Evolutionary conservation across 2,797 vertebrate genomes (phyloP).

Genomic region (Atherinosoma microstoma): DNA sequence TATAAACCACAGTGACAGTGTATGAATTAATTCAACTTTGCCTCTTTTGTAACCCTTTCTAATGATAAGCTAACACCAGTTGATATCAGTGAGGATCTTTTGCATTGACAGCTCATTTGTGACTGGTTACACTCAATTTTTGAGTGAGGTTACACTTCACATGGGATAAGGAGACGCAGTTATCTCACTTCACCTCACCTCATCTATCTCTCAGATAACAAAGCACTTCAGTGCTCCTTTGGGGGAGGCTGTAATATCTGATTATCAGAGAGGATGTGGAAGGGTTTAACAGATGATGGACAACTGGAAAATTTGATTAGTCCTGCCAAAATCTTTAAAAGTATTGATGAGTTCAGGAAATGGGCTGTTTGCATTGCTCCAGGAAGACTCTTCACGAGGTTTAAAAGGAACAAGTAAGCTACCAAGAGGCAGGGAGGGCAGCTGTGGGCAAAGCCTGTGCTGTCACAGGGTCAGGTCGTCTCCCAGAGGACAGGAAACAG

Average conservation of each 20-base stretch:
- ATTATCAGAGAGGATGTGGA: slow-evolving; percentile 27
- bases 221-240: slow-evolving; percentile 8
- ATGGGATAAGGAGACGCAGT: slow-evolving; percentile 4
- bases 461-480: slow-evolving; percentile 59
- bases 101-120: neutral
- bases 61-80: neutral
- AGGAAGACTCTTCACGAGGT: neutral
- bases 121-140: neutral
- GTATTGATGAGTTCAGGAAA: slow-evolving; percentile 31
- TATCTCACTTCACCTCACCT: slow-evolving; percentile 8
- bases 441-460: slow-evolving; percentile 24
- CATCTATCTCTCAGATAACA: slow-evolving; percentile 5
- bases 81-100: neutral
- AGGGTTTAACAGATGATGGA: slow-evolving; percentile 26
- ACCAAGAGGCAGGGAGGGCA: slow-evolving; percentile 14
- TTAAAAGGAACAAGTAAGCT: slow-evolving; percentile 22
- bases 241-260: slow-evolving; percentile 12
- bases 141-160: neutral
- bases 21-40: neutral
- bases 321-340: slow-evolving; percentile 7
- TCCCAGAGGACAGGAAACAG: slow-evolving; percentile 75
- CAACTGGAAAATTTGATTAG: slow-evolving; percentile 34
- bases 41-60: neutral
- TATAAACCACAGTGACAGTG: too few relatives aligned
- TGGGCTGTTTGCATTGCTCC: slow-evolving; percentile 15